Base-by-base conservation (phyloP, 2,888 invertebrate genomes). In the Synergus laeviventris region DNA sequence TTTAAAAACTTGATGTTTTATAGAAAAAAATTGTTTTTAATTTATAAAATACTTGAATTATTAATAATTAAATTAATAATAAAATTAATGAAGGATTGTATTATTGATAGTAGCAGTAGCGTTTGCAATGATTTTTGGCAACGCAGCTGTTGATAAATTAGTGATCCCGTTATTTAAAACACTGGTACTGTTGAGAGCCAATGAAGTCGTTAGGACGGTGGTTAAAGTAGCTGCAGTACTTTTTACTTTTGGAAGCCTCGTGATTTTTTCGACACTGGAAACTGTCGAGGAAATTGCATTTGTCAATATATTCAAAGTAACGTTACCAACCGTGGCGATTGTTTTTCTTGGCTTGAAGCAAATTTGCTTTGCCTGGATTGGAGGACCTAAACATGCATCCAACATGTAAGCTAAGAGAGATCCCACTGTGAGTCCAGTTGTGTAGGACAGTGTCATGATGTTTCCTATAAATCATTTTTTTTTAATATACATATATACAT, bases 381-480 rank as follows among this genome's bases (percentile, higher is more conserved):
- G 82, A 80, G 89, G 78, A 62, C 91, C 87, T 85, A 91, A 79
- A 82, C 87, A 85, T 5, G 85, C 89, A 85, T 96, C 93, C 80
- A 98, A 92, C 24, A 96, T 92, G 87, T 97, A 98, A 0, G 97
- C 97, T 74, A 97, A 94, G 21, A 96, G 91, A 0, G 97, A 96
- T 1, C 98, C 98, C 0, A 95, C 94, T 0, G 97, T 95, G 73
- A 98, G 92, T 0, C 97, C 98, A 56, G 97, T 94, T 90, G 96
- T 97, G 91, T 98, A 98, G 0, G 97, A 96, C 2, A 98, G 90
- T 0, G 97, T 98, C 97, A 98, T 98, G 91, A 98, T 96, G 89
- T 98, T 98, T 70, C 96, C 96, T 96, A n/a, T n/a, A 92, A 59
- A 90, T 91, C 36, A 70, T 38, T 31, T 31, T 76, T 61, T 73